A percentile compares a stretch with the other conserved stretches of the same genome.
These are phyloP conservation scores for Catocala fraxini DNA, from an alignment of 2,888 invertebrate genomes.

Conservation along the genomic window DNA sequence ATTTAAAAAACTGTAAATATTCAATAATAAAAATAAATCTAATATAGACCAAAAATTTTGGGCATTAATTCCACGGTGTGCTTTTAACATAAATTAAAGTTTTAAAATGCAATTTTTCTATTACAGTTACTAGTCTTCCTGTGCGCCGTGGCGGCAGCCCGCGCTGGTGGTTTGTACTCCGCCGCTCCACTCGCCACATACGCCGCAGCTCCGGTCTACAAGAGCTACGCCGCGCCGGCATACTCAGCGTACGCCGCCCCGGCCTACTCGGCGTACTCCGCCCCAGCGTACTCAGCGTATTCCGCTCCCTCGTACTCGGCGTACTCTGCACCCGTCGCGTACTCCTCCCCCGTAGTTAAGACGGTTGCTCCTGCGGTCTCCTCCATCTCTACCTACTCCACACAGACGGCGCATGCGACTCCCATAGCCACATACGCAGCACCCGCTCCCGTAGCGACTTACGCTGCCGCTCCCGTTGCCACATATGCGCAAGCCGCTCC, in stretches of 20 bases:
- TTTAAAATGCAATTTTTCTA: constrained; percentile 22
- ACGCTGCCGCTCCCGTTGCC: constrained; percentile 56
- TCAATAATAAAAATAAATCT: background rate
- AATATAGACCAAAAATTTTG: background rate
- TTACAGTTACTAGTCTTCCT: constrained; percentile 85
- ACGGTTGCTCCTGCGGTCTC: constrained; percentile 72
- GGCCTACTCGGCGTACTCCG: constrained; percentile 39
- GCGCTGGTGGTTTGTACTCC: constrained; percentile 83
- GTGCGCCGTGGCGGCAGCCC: constrained; percentile 86
- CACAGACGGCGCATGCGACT: constrained; percentile 55
- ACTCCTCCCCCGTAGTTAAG: constrained; percentile 69
- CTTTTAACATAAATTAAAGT: background rate
- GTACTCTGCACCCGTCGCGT: constrained; percentile 56
- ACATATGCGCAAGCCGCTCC: constrained; percentile 55
- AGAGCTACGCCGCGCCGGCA: constrained; percentile 53
- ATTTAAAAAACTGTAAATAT: too few species aligned
- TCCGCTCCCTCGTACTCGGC: constrained; percentile 50
- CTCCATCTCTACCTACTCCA: constrained; percentile 69
- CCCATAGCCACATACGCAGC: constrained; percentile 52
- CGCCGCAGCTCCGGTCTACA: constrained; percentile 76
- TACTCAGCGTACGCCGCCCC: constrained; percentile 54
- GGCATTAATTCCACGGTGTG: background rate
- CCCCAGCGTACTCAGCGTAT: constrained; percentile 35
- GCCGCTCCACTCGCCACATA: constrained; percentile 59
- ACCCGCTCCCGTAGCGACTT: constrained; percentile 60